Percentiles rank a stretch among this genome's conserved stretches.
Evolutionary conservation across 2,113 vertebrate species (phyloP).

Genomic region (Enhydra lutris): DNA sequence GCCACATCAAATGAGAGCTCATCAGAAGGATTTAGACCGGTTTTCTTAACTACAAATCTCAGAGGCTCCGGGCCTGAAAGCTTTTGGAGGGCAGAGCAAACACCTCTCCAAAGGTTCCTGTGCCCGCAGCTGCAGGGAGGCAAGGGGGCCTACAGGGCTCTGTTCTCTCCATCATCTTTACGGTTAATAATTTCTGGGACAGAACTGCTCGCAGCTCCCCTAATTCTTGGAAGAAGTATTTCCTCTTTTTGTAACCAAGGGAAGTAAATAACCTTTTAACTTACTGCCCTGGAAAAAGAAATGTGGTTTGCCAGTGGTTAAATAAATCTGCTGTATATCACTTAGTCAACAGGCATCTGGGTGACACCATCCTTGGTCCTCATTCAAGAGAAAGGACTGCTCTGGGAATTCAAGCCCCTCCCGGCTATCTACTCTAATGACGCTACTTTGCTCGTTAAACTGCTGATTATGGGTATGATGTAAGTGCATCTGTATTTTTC

Average conservation of each 20-base stretch:
- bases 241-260: constrained; percentile 74
- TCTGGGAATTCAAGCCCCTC: constrained; percentile 36
- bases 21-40: constrained; percentile 4
- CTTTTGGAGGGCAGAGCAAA: background rate
- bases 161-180: background rate
- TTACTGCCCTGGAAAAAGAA: constrained; percentile 65
- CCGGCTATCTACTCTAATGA: constrained; percentile 41
- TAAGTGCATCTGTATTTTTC: constrained; percentile 44
- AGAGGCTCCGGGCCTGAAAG: background rate
- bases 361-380: constrained; percentile 73
- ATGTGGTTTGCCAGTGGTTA: constrained; percentile 69
- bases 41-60: constrained; percentile 21
- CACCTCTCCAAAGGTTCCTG: background rate
- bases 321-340: constrained; percentile 34
- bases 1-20: constrained; percentile 32
- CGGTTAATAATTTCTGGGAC: constrained; percentile 46
- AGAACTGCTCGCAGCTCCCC: constrained; percentile 50
- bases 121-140: background rate
- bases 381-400: constrained; percentile 29
- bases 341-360: constrained; percentile 52
- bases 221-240: constrained; percentile 69
- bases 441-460: constrained; percentile 53
- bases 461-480: constrained; percentile 48
- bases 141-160: background rate
- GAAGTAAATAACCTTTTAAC: constrained; percentile 53